Base-by-base conservation (phyloP, 2,888 invertebrate genomes). In the Oxyteleia sp. region DNA sequence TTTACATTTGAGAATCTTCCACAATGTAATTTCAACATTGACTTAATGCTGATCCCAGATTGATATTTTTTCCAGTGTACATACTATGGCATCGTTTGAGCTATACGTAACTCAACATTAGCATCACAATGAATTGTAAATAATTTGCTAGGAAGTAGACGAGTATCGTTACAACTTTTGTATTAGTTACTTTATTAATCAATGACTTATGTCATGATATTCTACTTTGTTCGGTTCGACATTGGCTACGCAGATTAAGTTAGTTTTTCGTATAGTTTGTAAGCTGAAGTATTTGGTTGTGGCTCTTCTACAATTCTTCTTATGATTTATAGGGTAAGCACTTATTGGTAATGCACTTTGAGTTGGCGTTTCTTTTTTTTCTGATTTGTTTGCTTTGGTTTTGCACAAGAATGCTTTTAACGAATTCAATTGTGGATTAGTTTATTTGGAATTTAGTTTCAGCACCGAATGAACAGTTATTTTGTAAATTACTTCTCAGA, bases 241-340 rank as follows among this genome's bases (percentile, higher is more conserved):
- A 23, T 43, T 38, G 35, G 16, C 7, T 59, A 35, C 16, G 51
- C 4, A 29, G 26, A 43, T 32, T 53, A 61, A 43, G 20, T 51
- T 45, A 45, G 29, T 49, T 43, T 53, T n/a, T 64, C 16, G 26
- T 23, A 41, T 38, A n/a, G 38, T 49, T 38, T 53, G 7, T 43
- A 43, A 51, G 26, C 35, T 82, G 81, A 87, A 83, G 85, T 89
- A 88, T 90, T 91, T 90, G 90, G 91, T 92, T 91, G 89, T 89
- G 88, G 89, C 87, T 89, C 88, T 88, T 84, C 90, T 87, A 85
- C 87, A 87, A 90, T 87, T 88, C 91, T 89, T 88, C 91, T 91
- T 92, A 90, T 92, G 85, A 89, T 91, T 90, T 90, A 90, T 92
- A 90, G 92, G 92, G 92, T 92, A 92, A 92, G 92, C 92, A 91